These are phyloP conservation scores for Scophthalmus maximus DNA, from an alignment of 2,113 vertebrate species.

Conservation along the genomic window DNA sequence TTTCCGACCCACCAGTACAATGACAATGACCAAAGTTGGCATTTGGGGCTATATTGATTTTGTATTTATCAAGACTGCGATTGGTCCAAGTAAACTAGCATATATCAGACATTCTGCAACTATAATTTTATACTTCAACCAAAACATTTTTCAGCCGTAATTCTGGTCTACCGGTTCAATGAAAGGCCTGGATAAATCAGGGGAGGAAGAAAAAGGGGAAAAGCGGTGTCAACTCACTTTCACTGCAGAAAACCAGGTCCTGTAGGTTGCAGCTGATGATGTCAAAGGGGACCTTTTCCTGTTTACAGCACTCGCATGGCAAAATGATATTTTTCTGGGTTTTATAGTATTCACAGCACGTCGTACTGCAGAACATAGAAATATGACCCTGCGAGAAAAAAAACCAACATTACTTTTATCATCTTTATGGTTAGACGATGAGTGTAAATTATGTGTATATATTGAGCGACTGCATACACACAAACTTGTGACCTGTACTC, in stretches of 20 bases:
- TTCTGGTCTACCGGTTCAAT: background rate
- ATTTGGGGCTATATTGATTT: background rate
- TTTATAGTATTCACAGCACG: slow-evolving; percentile 93
- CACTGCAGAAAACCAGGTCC: slow-evolving; percentile 91
- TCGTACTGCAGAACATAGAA: slow-evolving; percentile 91
- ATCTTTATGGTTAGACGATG: background rate
- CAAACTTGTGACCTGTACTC: background rate
- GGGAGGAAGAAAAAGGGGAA: background rate
- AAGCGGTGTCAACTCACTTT: slow-evolving; percentile 83
- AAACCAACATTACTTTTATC: background rate
- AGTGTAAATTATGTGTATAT: background rate
- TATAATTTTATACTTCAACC: background rate
- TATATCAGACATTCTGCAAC: background rate
- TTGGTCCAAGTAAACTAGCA: background rate
- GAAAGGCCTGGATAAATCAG: background rate
- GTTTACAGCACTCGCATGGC: slow-evolving; percentile 91
- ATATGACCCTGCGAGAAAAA: slow-evolving; percentile 86
- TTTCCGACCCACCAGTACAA: background rate
- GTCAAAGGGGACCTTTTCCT: slow-evolving; percentile 92
- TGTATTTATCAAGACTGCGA: background rate
- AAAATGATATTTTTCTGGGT: slow-evolving; percentile 87
- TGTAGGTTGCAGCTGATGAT: slow-evolving; percentile 87
- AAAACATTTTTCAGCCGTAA: background rate
- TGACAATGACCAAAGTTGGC: background rate
- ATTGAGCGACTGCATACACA: background rate